A percentile compares a stretch with the other conserved stretches of the same genome.
phyloP scores from a whole-genome alignment of 2,888 invertebrate species.

The Sceliomorpha sp. region DNA sequence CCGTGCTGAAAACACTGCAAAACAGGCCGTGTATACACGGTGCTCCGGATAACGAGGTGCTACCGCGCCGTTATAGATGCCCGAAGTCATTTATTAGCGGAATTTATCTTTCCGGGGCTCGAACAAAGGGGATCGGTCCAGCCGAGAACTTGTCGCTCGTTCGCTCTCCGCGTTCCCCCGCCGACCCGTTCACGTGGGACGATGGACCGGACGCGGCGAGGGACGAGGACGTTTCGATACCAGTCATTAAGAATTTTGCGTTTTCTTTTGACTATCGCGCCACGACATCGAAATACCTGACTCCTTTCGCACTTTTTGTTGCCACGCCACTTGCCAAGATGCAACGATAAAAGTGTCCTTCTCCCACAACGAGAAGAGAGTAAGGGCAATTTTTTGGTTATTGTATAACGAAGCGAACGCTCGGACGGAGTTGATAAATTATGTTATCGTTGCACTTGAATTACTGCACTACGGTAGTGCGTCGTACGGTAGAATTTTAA shows the following conservation, averaged over 20 bases:
- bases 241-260: constrained; percentile 56
- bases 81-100: constrained; percentile 73
- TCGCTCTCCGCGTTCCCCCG: too few species aligned
- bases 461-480: too few species aligned
- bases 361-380: constrained; percentile 7
- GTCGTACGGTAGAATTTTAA: too few species aligned
- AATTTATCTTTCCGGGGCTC: constrained; percentile 65
- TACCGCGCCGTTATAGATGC: constrained; percentile 76
- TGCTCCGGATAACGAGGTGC: constrained; percentile 77
- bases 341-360: constrained; percentile 53
- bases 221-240: constrained; percentile 35
- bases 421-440: too few species aligned
- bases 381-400: too few species aligned
- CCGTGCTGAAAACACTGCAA: constrained; percentile 78
- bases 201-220: constrained; percentile 20
- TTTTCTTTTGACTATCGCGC: constrained; percentile 53
- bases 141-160: constrained; percentile 37
- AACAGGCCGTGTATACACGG: constrained; percentile 69
- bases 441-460: too few species aligned
- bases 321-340: constrained; percentile 10
- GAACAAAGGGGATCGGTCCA: constrained; percentile 66
- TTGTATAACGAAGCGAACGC: too few species aligned
- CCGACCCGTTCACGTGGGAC: constrained; percentile 47
- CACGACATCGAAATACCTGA: constrained; percentile 39
- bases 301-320: constrained; percentile 23